Evolutionary conservation across 2,888 invertebrate species (phyloP).

Genomic region (Metopia argyrocephala): DNA sequence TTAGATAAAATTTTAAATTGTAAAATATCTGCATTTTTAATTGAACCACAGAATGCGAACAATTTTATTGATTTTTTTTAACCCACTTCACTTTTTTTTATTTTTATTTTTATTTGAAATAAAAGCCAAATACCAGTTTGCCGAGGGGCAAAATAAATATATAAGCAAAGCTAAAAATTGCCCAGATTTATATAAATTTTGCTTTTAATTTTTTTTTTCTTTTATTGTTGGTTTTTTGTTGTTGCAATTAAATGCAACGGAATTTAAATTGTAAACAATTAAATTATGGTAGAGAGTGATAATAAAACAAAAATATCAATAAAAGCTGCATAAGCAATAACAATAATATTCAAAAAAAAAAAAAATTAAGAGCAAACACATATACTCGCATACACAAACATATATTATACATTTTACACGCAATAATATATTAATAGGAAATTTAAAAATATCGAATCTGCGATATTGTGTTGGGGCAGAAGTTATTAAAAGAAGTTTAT

Average conservation of each 20-base stretch:
- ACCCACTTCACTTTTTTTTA: no score
- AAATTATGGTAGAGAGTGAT: constrained; percentile 39
- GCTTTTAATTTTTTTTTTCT: neutral
- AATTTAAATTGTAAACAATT: constrained; percentile 54
- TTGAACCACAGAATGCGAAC: neutral
- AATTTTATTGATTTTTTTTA: neutral
- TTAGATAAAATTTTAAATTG: neutral
- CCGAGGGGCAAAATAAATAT: neutral
- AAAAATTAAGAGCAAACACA: neutral
- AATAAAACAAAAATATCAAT: constrained; percentile 47
- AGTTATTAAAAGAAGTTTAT: no score
- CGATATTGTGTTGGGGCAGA: no score
- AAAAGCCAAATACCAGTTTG: constrained; percentile 15
- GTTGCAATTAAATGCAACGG: constrained; percentile 30
- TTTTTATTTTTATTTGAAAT: no score
- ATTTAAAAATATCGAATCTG: no score
- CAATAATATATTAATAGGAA: no score
- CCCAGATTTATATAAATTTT: neutral
- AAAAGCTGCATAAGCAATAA: constrained; percentile 21
- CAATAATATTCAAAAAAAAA: neutral
- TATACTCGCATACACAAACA: neutral
- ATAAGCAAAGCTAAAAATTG: neutral
- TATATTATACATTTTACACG: neutral
- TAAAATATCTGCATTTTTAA: neutral
- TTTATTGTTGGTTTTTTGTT: no score